Percentiles rank a stretch among this genome's conserved stretches.
Conservation (phyloP, 2,113 vertebrate species). For the Sinocyclocheilus rhinocerous region DNA sequence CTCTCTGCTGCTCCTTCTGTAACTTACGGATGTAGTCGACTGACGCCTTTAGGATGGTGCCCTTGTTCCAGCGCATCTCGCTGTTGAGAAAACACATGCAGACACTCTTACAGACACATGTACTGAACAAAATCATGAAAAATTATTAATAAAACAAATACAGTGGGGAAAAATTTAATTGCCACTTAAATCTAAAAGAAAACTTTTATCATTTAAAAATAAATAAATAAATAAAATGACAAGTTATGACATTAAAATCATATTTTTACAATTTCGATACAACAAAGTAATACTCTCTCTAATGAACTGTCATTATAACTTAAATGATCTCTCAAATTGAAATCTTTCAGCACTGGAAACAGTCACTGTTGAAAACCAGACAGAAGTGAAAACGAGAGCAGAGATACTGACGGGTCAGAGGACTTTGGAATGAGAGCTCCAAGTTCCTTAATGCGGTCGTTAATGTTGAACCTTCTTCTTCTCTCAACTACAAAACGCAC, state of each 20-base stretch:
- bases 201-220: no score
- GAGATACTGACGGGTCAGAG: conserved; percentile 82
- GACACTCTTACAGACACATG: not conserved
- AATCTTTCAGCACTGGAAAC: not conserved
- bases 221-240: no score
- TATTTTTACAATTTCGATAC: no score
- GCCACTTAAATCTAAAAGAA: no score
- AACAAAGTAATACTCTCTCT: no score
- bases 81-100: conserved; percentile 67
- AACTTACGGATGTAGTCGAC: conserved; percentile 92
- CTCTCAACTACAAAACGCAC: conserved; percentile 79
- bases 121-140: not conserved
- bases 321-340: not conserved
- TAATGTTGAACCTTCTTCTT: conserved; percentile 89
- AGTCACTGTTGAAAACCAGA: not conserved
- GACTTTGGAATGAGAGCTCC: conserved; percentile 86
- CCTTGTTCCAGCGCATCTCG: conserved; percentile 92
- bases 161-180: not conserved
- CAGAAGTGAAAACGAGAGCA: conserved; percentile 25
- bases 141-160: not conserved
- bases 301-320: not conserved
- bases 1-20: conserved; percentile 87
- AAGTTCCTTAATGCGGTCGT: conserved; percentile 91
- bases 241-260: not conserved
- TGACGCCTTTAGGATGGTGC: conserved; percentile 90